Evolutionary conservation across 2,888 invertebrate genomes (phyloP).

Genomic region (Steinernema carpocapsae): DNA sequence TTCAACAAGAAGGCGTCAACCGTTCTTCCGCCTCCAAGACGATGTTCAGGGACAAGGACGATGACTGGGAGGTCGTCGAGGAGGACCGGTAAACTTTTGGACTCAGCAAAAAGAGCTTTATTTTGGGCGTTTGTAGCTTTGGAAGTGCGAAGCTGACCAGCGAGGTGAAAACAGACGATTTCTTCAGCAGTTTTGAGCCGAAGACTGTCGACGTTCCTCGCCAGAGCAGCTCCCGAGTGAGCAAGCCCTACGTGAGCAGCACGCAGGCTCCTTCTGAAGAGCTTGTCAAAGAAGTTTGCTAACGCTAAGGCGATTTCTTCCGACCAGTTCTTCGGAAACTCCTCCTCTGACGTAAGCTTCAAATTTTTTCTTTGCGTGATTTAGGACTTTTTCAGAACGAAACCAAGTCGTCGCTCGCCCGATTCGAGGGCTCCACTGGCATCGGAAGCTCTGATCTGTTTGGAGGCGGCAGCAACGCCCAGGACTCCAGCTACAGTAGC

Average conservation of each 20-base stretch:
- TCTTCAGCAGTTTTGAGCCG: conserved; percentile 1
- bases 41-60: conserved; percentile 50
- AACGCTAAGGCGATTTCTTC: conserved; percentile 97
- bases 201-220: conserved; percentile 15
- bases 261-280: conserved; percentile 71
- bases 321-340: conserved; percentile 89
- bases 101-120: neutral
- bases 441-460: conserved; percentile 95
- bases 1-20: conserved; percentile 54
- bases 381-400: conserved; percentile 69
- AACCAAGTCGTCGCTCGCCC: conserved; percentile 73
- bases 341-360: conserved; percentile 48
- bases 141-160: neutral
- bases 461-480: conserved; percentile 72
- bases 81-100: conserved; percentile 40
- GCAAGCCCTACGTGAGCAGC: neutral
- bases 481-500: conserved; percentile 42
- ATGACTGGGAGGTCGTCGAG: conserved; percentile 66
- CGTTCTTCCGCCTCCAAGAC: conserved; percentile 32
- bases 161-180: conserved; percentile 35
- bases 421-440: conserved; percentile 86
- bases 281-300: conserved; percentile 93
- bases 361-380: too few species aligned
- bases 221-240: neutral
- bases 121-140: conserved; percentile 6